These are phyloP conservation scores for Trinorchestia longiramus DNA, from an alignment of 1,140 invertebrate species.

Conservation along the genomic window DNA sequence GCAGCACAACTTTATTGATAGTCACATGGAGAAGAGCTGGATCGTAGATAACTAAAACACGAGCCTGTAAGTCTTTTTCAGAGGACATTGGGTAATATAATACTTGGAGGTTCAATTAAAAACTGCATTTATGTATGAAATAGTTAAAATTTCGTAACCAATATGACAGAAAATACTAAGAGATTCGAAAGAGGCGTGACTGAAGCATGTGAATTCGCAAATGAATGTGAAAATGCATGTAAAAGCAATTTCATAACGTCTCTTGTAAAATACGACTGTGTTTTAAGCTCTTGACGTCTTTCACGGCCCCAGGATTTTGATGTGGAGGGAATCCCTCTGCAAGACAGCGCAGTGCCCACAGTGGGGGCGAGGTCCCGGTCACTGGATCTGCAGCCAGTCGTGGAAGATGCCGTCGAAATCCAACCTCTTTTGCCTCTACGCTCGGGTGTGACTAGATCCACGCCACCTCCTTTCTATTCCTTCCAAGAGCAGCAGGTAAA, in stretches of 20 bases:
- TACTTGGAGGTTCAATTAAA: neutral
- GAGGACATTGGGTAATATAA: too few relatives aligned
- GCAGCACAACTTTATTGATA: too few relatives aligned
- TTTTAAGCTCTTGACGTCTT: neutral
- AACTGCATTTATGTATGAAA: neutral
- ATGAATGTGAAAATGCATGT: too few relatives aligned
- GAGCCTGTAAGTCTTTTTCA: too few relatives aligned
- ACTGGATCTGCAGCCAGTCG: conserved; percentile 9
- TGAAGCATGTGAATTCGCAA: too few relatives aligned
- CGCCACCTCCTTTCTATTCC: conserved; percentile 15
- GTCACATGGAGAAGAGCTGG: too few relatives aligned
- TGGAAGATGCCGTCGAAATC: conserved; percentile 54
- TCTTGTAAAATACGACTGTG: neutral
- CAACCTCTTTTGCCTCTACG: conserved; percentile 30
- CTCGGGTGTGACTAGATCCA: neutral
- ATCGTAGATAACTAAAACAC: too few relatives aligned
- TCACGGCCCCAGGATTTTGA: conserved; percentile 59
- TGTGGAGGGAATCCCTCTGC: conserved; percentile 61
- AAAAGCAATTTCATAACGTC: neutral
- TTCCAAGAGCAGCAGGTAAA: conserved; percentile 33
- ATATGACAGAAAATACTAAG: too few relatives aligned
- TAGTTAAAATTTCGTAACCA: neutral
- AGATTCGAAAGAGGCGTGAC: too few relatives aligned
- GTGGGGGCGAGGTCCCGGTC: neutral
- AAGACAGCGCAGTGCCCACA: conserved; percentile 57